Base-by-base conservation (phyloP, 2,888 invertebrate genomes). In the Coelopa pilipes region DNA sequence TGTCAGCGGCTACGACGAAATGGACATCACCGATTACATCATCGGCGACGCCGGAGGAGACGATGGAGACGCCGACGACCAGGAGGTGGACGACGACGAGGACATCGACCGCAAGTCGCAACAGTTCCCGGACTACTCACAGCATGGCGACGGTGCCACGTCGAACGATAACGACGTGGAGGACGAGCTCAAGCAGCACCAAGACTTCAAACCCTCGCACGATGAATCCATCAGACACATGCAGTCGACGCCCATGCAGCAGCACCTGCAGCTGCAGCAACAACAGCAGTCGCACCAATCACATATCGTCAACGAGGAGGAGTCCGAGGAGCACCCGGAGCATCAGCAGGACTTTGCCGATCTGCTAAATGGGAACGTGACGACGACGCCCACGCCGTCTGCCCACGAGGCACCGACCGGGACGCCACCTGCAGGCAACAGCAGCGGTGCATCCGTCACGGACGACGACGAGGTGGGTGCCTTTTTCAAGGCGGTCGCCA, bases 401-500 rank as follows among this genome's bases (percentile, higher is more conserved):
- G 49, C 13, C 34, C 34, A 34, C 34, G 34, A 34, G 34, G 34
- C 34, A 7, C 45, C 69, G 53, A 19, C 77, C 73, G 50, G 45
- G 66, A n/a, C 78, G 74, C 45, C 79, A 79, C 19, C 78, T 76
- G 50, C 49, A 71, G 53, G 50, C 72, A 60, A 19, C 50, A 74
- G 46, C 81, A 81, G 59, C 80, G 81, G 72, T 71, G 21, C 63
- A 17, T 12, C 57, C 53, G 60, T 13, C 47, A 67, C 53, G 19
- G 85, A 85, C 13, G 85, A 84, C 70, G 86, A 86, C 79, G 86
- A 86, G 77, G 83, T 86, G 1, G 86, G 85, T 11, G 83, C 84
- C 70, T 86, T 86, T 73, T 86, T 86, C 46, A 84, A 81, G 75
- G 85, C 86, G 12, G 81, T 86, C 21, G 84, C 86, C 66, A 86